Evolutionary conservation across 2,113 vertebrate species (phyloP).

Genomic region (Colaptes auratus): DNA sequence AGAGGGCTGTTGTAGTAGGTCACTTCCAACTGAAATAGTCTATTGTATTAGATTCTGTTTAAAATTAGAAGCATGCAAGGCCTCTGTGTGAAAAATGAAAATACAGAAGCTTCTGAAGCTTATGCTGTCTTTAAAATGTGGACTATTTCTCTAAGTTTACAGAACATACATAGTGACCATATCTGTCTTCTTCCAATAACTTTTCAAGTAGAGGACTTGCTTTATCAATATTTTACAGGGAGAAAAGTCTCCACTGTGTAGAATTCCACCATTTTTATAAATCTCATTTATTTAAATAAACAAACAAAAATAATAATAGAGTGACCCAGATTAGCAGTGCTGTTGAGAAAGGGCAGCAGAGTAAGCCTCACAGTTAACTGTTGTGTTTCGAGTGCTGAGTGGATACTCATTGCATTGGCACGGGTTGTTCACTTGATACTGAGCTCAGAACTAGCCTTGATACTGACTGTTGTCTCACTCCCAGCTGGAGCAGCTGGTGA

Average conservation of each 20-base stretch:
- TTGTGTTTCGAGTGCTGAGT: background rate
- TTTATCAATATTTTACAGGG: background rate
- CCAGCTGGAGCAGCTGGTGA: background rate
- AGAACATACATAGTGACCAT: background rate
- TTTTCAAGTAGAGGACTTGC: background rate
- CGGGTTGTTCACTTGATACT: background rate
- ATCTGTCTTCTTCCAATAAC: background rate
- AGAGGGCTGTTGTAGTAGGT: too few relatives aligned
- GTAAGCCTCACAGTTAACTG: background rate
- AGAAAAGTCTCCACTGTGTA: background rate
- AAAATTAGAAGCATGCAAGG: background rate
- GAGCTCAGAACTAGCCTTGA: background rate
- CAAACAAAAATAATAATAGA: too few relatives aligned
- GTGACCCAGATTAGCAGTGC: background rate
- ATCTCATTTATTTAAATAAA: background rate
- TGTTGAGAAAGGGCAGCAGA: background rate
- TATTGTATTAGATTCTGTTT: background rate
- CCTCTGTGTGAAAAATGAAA: background rate
- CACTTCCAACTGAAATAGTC: background rate
- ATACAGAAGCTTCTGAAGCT: background rate
- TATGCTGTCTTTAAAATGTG: background rate
- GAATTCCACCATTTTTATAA: background rate
- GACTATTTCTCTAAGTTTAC: background rate
- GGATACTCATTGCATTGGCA: rapidly evolving
- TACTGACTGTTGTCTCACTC: background rate